These are phyloP conservation scores for Brachyptera risi DNA, from an alignment of 2,888 invertebrate genomes.

Conservation along the genomic window DNA sequence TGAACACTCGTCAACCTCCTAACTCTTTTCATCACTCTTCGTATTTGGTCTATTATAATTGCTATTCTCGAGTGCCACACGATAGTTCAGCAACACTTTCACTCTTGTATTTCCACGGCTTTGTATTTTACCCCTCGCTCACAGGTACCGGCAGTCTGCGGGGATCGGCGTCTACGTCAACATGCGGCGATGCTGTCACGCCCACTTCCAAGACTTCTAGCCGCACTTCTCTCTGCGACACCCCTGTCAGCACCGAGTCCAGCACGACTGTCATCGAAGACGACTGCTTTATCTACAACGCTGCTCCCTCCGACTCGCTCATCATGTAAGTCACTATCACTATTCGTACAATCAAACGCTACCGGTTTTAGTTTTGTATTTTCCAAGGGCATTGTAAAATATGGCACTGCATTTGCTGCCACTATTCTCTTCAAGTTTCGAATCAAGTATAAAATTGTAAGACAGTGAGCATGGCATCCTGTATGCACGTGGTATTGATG, in stretches of 20 bases:
- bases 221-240: conserved; percentile 38
- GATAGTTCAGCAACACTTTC: no score
- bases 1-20: no score
- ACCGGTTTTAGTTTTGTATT: not conserved
- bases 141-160: conserved; percentile 58
- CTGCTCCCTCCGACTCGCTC: conserved; percentile 36
- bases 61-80: no score
- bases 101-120: not conserved
- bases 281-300: conserved; percentile 38
- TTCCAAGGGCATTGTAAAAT: no score
- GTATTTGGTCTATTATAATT: no score
- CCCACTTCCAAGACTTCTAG: conserved; percentile 37
- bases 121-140: no score
- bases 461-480: no score
- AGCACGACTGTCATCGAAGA: conserved; percentile 47
- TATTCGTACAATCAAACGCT: not conserved
- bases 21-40: no score
- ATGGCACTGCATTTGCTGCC: no score
- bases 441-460: no score
- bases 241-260: conserved; percentile 46
- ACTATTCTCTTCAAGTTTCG: no score
- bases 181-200: conserved; percentile 38
- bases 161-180: conserved; percentile 49
- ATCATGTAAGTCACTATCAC: conserved; percentile 36
- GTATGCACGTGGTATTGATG: no score